phyloP scores from a whole-genome alignment of 92 coral and sea anemone species.

The Galaxea fascicularis region DNA sequence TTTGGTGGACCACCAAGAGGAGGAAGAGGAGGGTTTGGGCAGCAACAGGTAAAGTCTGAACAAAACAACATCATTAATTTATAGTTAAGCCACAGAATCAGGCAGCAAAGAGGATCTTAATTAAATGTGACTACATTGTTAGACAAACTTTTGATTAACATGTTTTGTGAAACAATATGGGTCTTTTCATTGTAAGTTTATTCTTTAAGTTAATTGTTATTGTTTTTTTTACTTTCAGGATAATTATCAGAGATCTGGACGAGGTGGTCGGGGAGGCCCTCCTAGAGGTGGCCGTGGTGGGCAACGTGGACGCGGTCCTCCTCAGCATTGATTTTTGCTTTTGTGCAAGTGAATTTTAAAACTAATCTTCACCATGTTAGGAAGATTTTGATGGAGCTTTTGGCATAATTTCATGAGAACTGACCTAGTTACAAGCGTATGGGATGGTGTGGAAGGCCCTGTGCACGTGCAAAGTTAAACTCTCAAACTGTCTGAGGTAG shows the following conservation, averaged over 20 bases:
- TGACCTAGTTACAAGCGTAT: slow-evolving; percentile 77
- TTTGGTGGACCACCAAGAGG: slow-evolving; percentile 79
- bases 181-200: no score
- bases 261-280: slow-evolving; percentile 83
- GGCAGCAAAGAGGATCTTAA: no score
- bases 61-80: background rate
- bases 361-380: slow-evolving; percentile 65
- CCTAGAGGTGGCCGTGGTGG: slow-evolving; percentile 81
- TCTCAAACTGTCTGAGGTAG: background rate
- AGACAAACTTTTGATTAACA: no score
- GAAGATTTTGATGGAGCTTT: slow-evolving; percentile 99
- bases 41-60: slow-evolving; percentile 57
- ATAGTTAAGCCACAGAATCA: no score
- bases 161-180: no score
- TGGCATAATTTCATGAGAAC: slow-evolving; percentile 79
- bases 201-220: no score
- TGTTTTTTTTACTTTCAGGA: slow-evolving; percentile 5
- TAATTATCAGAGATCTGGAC: slow-evolving; percentile 48
- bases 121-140: no score
- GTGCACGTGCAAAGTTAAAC: slow-evolving; percentile 30
- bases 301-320: slow-evolving; percentile 82
- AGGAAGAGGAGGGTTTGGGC: slow-evolving; percentile 70
- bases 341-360: slow-evolving; percentile 14
- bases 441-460: slow-evolving; percentile 18
- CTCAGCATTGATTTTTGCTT: slow-evolving; percentile 60